A percentile compares a stretch with the other conserved stretches of the same genome.
Conservation (phyloP, 2,797 vertebrate genomes). For the Carcharodon carcharias region DNA sequence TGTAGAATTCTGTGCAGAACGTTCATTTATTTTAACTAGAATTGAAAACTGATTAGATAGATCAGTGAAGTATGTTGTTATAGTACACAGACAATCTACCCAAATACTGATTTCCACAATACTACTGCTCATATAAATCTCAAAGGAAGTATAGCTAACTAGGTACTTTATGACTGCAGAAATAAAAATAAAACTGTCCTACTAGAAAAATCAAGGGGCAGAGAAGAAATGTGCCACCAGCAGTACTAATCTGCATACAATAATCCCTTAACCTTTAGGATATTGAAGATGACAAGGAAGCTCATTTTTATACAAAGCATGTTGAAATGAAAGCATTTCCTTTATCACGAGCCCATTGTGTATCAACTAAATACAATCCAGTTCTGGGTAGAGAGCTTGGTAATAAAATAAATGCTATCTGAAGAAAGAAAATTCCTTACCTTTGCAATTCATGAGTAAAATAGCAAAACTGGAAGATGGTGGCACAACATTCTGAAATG, state of each 20-base stretch:
- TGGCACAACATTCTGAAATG: background rate
- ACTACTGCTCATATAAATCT: background rate
- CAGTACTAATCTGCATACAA: background rate
- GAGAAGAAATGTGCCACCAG: background rate
- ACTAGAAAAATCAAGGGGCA: background rate
- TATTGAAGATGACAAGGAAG: background rate
- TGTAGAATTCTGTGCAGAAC: background rate
- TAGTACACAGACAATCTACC: background rate
- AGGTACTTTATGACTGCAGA: background rate
- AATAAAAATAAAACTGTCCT: background rate
- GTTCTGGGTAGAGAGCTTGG: background rate
- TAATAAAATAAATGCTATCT: conserved; percentile 13
- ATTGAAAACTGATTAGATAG: conserved; percentile 9
- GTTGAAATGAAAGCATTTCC: background rate
- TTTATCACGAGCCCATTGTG: background rate
- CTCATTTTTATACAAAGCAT: conserved; percentile 12
- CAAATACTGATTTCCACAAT: background rate
- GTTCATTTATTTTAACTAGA: background rate
- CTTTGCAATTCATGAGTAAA: conserved; percentile 15
- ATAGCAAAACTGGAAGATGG: background rate
- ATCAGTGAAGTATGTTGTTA: background rate
- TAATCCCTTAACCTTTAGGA: background rate
- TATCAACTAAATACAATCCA: conserved; percentile 7
- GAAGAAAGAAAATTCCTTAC: background rate
- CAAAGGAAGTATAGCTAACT: background rate